Percentiles rank a stretch among this genome's conserved stretches.
Evolutionary conservation across 1,140 invertebrate genomes (phyloP).

Genomic region (Zophobas morio): DNA sequence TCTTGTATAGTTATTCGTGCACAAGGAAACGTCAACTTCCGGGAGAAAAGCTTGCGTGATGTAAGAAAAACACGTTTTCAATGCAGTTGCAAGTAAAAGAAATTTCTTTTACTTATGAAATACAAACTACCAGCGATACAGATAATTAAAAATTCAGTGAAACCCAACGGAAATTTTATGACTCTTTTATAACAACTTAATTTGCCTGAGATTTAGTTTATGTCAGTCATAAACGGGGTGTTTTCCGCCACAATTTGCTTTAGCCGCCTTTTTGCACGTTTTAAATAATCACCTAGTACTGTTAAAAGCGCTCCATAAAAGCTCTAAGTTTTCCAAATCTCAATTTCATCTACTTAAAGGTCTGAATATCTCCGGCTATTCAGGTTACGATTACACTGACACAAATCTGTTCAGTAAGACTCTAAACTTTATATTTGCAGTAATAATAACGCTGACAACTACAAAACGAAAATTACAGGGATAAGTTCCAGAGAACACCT

Average conservation of each 20-base stretch:
- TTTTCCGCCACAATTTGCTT: background rate
- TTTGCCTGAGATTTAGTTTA: conserved; percentile 4
- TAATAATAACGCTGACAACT: background rate
- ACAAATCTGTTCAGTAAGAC: too few species aligned
- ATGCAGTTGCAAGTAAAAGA: too few species aligned
- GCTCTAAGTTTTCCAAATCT: too few species aligned
- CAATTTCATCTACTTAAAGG: too few species aligned
- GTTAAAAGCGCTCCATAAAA: too few species aligned
- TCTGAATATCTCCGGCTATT: too few species aligned
- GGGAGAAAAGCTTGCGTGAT: conserved; percentile 15
- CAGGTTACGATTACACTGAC: too few species aligned
- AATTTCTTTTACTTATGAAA: too few species aligned
- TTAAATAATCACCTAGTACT: too few species aligned
- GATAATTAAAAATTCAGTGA: too few species aligned
- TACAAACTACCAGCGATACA: too few species aligned
- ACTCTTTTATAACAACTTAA: background rate
- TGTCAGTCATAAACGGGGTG: conserved; percentile 3
- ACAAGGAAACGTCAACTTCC: conserved; percentile 16
- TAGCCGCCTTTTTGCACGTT: background rate
- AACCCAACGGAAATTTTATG: background rate
- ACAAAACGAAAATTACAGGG: background rate
- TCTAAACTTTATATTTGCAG: background rate
- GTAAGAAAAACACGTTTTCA: conserved; percentile 6
- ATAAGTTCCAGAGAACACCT: background rate
- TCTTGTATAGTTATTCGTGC: conserved; percentile 12